A percentile compares a stretch with the other conserved stretches of the same genome.
phyloP scores from a whole-genome alignment of 2,797 vertebrate genomes.

The Masticophis lateralis region DNA sequence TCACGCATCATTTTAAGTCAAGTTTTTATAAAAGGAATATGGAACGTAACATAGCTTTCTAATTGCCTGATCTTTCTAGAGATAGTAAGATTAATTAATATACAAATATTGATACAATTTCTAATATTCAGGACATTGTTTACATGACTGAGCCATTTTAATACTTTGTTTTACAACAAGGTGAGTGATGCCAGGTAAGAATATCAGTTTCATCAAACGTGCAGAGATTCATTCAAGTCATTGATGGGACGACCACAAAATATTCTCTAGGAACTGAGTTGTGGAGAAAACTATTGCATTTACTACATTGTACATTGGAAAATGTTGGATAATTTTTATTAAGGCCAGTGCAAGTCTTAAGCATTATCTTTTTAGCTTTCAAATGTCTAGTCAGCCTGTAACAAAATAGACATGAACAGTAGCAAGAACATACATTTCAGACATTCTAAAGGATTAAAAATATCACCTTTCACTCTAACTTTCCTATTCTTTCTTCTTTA shows the following conservation, averaged over 20 bases:
- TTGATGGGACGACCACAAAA: conserved; percentile 12
- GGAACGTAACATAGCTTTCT: conserved; percentile 33
- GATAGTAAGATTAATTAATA: conserved; percentile 36
- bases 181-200: conserved; percentile 34
- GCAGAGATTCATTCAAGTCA: conserved; percentile 1
- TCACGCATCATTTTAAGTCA: conserved; percentile 49
- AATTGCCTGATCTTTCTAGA: conserved; percentile 31
- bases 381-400: conserved; percentile 20
- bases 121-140: conserved; percentile 16
- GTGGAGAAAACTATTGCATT: background rate
- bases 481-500: conserved; percentile 80
- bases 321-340: conserved; percentile 45
- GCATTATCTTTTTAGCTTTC: conserved; percentile 47
- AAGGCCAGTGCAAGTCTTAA: conserved; percentile 10
- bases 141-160: conserved; percentile 28
- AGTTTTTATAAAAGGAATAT: conserved; percentile 45
- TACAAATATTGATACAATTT: conserved; percentile 34
- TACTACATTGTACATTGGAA: conserved; percentile 20
- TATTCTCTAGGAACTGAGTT: conserved; percentile 14
- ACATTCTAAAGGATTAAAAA: conserved; percentile 61
- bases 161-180: conserved; percentile 11
- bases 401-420: conserved; percentile 39
- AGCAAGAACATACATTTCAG: conserved; percentile 43
- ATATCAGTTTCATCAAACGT: conserved; percentile 7
- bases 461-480: conserved; percentile 36